Percentiles rank a stretch among this genome's conserved stretches.
Conservation (phyloP, 2,113 vertebrate genomes). For the Eptatretus burgeri region DNA sequence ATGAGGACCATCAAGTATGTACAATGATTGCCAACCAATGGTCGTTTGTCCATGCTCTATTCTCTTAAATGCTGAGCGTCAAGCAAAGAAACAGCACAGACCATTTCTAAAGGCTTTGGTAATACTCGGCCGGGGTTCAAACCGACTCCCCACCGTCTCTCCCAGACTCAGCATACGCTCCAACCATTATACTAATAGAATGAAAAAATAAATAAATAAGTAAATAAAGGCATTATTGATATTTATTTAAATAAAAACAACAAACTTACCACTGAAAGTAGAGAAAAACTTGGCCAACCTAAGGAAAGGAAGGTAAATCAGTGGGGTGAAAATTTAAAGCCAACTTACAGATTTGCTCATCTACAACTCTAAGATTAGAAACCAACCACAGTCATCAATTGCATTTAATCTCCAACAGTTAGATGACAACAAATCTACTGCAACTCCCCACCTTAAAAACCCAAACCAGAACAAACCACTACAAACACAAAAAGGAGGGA, state of each 20-base stretch:
- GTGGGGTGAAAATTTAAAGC: slow-evolving; percentile 9
- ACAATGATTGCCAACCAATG: no score
- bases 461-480: neutral
- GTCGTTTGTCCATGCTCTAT: no score
- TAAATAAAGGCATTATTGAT: no score
- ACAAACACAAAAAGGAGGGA: neutral
- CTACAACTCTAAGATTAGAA: neutral
- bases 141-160: no score
- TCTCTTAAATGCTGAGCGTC: no score
- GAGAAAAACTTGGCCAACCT: slow-evolving; percentile 86
- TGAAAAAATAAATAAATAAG: no score
- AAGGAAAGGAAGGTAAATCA: slow-evolving; percentile 9
- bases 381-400: neutral
- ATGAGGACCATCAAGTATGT: no score
- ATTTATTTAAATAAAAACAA: neutral
- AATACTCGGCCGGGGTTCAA: no score
- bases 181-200: no score
- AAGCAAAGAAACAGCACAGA: no score
- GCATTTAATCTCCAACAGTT: neutral
- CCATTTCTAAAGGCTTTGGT: no score
- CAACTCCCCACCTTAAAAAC: neutral
- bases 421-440: neutral
- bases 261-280: slow-evolving; percentile 87
- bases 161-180: no score
- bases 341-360: neutral